Evolutionary conservation across 1,140 invertebrate genomes (phyloP), one percentile per base, ranked within the genome.

Genomic region (Pseudobourletiella spinata): DNA sequence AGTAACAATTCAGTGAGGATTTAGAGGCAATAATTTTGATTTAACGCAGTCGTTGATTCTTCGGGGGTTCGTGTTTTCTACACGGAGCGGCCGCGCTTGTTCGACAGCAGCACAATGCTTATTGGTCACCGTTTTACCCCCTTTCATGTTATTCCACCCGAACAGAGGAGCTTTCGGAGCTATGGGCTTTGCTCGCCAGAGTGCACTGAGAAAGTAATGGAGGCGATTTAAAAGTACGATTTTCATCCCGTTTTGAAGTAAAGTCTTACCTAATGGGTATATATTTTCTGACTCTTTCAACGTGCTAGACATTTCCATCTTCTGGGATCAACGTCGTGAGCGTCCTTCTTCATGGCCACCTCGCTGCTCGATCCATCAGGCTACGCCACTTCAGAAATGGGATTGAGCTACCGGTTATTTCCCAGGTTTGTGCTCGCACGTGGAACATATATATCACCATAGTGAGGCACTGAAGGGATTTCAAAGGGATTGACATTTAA

Each of bases 41-140:
- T 25, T 20, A 6, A 8, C n/a, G 54, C 75, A 82, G 84, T 84
- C 8, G 72, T 81, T 4, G 90, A 93, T 74, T 85, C 81, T 68
- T 90, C 88, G 8, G 91, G 91, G 4, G 79, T 95, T 26, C 78
- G 88, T 35, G 75, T 94, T 28, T 83, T 86, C 71, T 85, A 89
- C 72, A 91, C 88, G 0, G 78, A 80, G 0, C 76, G 82, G 22
- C 72, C 89, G 22, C 76, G 89, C 6, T 65, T 80, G 2, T 81
- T 89, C 69, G 89, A 94, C 71, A 86, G 84, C 1, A 88, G 87
- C 0, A 82, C 91, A 26, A 77, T 93, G 3, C 85, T 86, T 1
- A 84, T 86, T 25, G 90, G 89, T 8, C 83, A 92, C 2, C 84
- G 86, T 0, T 82, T 90, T 2, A 85, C 84, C 4, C 85, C 85